Evolutionary conservation across 2,888 invertebrate genomes (phyloP).

Genomic region (Eumacrocentrus americanus): DNA sequence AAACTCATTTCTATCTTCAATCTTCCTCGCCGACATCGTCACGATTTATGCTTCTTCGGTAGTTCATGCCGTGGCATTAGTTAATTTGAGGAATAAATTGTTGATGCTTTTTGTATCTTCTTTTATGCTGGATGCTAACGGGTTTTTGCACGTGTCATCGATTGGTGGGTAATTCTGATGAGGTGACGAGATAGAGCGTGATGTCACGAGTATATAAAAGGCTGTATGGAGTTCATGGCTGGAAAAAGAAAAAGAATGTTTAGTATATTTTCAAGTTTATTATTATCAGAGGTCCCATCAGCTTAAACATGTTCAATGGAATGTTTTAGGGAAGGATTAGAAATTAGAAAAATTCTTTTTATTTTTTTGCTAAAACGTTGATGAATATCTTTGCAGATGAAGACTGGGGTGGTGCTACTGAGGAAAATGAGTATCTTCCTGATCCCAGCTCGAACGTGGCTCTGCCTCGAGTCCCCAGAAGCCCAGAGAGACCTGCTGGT

Average conservation of each 20-base stretch:
- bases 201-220: no score
- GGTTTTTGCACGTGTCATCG: neutral
- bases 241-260: no score
- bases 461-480: slow-evolving; percentile 53
- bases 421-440: slow-evolving; percentile 53
- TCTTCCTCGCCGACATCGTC: neutral
- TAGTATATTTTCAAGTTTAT: no score
- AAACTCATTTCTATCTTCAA: neutral
- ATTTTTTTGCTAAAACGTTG: neutral
- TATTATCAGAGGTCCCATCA: no score
- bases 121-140: neutral
- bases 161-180: neutral
- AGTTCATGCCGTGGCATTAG: neutral
- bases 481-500: slow-evolving; percentile 49
- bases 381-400: slow-evolving; percentile 67
- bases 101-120: neutral
- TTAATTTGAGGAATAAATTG: neutral
- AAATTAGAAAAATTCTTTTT: neutral
- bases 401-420: slow-evolving; percentile 67
- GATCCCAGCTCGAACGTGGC: slow-evolving; percentile 50
- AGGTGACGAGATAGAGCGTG: neutral
- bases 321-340: neutral
- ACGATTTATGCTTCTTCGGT: neutral
- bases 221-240: no score
- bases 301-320: neutral